Evolutionary conservation across 2,888 invertebrate genomes (phyloP).

Genomic region (Allophyes oxyacanthae): DNA sequence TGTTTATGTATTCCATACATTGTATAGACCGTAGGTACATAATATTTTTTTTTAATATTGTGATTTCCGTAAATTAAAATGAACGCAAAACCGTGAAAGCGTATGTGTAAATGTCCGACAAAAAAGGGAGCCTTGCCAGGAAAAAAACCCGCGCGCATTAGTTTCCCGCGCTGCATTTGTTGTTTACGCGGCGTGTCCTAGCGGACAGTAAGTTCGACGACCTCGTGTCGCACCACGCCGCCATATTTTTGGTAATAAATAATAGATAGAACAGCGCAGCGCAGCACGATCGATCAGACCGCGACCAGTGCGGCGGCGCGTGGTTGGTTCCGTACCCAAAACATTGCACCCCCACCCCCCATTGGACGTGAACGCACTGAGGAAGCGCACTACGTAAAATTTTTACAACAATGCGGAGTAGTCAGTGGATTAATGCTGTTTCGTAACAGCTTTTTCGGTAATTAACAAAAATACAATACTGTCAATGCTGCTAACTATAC

Average conservation of each 20-base stretch:
- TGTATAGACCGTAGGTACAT: too few relatives aligned
- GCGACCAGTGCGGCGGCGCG: slow-evolving; percentile 82
- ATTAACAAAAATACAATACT: too few relatives aligned
- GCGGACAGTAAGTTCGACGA: slow-evolving; percentile 74
- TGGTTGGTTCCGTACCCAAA: slow-evolving; percentile 70
- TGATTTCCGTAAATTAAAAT: slow-evolving; percentile 32
- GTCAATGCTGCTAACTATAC: too few relatives aligned
- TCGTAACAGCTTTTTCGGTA: neutral
- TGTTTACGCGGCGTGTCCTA: slow-evolving; percentile 79
- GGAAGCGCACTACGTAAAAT: slow-evolving; percentile 48
- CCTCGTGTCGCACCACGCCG: slow-evolving; percentile 82
- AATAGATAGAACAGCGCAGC: slow-evolving; percentile 84
- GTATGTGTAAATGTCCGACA: slow-evolving; percentile 1
- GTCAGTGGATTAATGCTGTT: neutral
- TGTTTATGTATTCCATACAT: too few relatives aligned
- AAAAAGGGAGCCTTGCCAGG: too few relatives aligned
- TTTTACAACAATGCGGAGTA: slow-evolving; percentile 28
- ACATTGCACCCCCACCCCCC: slow-evolving; percentile 74
- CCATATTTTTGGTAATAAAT: slow-evolving; percentile 87
- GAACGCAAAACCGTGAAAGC: slow-evolving; percentile 20
- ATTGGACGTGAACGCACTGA: slow-evolving; percentile 47
- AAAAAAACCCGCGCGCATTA: too few relatives aligned
- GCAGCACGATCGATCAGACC: slow-evolving; percentile 80
- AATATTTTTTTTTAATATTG: too few relatives aligned
- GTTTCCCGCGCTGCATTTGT: slow-evolving; percentile 82